phyloP scores from a whole-genome alignment of 1,140 invertebrate genomes.

The Elymnias hypermnestra region DNA sequence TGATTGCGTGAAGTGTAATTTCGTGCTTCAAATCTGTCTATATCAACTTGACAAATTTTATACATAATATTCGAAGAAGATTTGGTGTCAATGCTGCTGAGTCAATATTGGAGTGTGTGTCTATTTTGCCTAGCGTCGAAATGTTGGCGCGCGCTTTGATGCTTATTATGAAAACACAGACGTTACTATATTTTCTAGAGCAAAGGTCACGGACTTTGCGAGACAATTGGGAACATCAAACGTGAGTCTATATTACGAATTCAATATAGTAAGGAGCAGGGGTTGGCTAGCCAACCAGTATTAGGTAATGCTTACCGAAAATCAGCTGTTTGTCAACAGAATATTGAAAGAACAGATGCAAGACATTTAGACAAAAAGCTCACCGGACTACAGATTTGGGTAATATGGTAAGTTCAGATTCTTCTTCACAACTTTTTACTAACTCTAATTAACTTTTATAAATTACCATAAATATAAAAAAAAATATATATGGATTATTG shows the following conservation, averaged over 20 bases:
- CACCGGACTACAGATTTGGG: conserved; percentile 47
- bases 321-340: background rate
- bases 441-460: too few relatives aligned
- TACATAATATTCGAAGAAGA: conserved; percentile 24
- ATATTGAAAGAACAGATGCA: background rate
- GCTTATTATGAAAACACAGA: conserved; percentile 42
- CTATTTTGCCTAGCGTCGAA: conserved; percentile 46
- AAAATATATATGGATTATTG: too few relatives aligned
- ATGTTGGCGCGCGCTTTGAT: conserved; percentile 32
- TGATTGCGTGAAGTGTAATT: conserved; percentile 51
- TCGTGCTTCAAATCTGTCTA: conserved; percentile 54
- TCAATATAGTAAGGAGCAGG: conserved; percentile 24
- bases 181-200: conserved; percentile 33
- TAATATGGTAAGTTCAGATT: conserved; percentile 34
- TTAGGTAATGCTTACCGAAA: background rate
- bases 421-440: too few relatives aligned
- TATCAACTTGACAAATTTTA: conserved; percentile 43
- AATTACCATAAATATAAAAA: too few relatives aligned
- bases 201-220: conserved; percentile 39
- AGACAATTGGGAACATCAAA: conserved; percentile 24
- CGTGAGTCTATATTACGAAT: conserved; percentile 26
- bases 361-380: conserved; percentile 24
- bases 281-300: background rate
- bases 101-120: conserved; percentile 46
- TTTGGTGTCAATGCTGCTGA: conserved; percentile 33